Evolutionary conservation across 35 echinoderm and acorn worm species (phyloP).

Genomic region (Ophiothrix spiculata): DNA sequence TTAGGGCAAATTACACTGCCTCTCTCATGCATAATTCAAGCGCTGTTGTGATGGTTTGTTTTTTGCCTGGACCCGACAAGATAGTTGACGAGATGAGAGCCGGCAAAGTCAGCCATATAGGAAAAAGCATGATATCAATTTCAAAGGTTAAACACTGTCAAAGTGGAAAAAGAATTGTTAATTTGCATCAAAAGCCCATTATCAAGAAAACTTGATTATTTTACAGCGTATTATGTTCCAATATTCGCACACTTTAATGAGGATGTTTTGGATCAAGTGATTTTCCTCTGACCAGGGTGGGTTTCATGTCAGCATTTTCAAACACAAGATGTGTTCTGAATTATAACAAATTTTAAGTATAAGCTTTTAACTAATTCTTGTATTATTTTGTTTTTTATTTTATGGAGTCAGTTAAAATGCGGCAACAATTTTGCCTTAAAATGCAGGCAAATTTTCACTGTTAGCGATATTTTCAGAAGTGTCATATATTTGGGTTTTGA

Average conservation of each 20-base stretch:
- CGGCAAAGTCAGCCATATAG: not conserved
- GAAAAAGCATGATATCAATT: not conserved
- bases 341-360: no score
- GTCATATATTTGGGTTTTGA: no score
- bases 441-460: no score
- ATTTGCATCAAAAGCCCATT: not conserved
- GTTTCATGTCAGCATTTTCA: no score
- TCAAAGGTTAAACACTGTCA: not conserved
- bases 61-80: not conserved
- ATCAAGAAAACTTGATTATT: not conserved
- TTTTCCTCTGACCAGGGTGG: no score
- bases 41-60: not conserved
- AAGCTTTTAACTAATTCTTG: no score
- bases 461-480: no score
- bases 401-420: no score
- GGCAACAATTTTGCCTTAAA: no score
- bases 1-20: constrained; percentile 3
- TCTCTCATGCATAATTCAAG: not conserved
- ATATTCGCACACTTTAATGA: not conserved
- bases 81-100: not conserved
- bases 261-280: no score
- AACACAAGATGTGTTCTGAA: no score
- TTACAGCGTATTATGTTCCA: not conserved
- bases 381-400: no score
- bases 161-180: not conserved